Conservation (phyloP, 2,113 vertebrate genomes). For the Pomatorhinus ruficollis region DNA sequence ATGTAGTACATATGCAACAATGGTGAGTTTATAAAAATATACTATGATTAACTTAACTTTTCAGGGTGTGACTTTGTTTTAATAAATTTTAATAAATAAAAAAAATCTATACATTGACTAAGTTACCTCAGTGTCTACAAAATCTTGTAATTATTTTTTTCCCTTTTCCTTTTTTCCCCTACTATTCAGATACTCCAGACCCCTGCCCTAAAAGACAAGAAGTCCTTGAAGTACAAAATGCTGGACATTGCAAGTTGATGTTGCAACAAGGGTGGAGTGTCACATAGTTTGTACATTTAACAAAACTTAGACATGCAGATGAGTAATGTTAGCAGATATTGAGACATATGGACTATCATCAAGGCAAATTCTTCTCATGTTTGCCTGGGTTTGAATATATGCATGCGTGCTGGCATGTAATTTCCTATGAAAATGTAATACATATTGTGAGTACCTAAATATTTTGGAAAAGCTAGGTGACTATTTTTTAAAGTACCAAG, state of each 20-base stretch:
- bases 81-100: not conserved
- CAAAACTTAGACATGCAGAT: slow-evolving; percentile 10
- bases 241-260: not conserved
- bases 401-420: fast-evolving
- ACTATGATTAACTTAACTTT: not conserved
- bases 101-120: not conserved
- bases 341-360: not conserved
- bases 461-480: not conserved
- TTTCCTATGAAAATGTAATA: not conserved
- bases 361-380: not conserved
- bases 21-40: not conserved
- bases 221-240: not conserved
- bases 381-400: not conserved
- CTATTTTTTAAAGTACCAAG: not conserved
- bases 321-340: slow-evolving; percentile 10
- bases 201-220: not conserved
- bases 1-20: not conserved
- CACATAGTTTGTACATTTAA: slow-evolving; percentile 21
- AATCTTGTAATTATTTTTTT: not conserved
- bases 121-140: not conserved
- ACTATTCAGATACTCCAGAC: not conserved
- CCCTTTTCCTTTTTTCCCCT: not conserved
- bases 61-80: not conserved
- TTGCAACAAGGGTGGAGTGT: slow-evolving; percentile 37
- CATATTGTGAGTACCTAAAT: not conserved